phyloP scores from a whole-genome alignment of 1,140 invertebrate species.

The Sycobia sp. region DNA sequence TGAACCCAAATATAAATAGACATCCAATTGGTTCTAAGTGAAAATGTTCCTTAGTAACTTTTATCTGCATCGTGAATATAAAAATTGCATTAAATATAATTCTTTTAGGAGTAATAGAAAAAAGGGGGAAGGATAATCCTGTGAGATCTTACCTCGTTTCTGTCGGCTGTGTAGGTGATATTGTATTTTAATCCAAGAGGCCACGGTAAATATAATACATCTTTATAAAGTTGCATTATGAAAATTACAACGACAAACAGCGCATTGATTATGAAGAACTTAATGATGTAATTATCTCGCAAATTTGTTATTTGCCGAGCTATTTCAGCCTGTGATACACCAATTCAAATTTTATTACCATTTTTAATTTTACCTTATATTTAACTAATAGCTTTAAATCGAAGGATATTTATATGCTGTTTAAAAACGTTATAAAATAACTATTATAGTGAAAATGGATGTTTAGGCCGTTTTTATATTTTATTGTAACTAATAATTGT shows the following conservation, averaged over 20 bases:
- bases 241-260: constrained; percentile 82
- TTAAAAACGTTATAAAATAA: no score
- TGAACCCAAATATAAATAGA: constrained; percentile 51
- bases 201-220: constrained; percentile 73
- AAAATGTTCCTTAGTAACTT: constrained; percentile 64
- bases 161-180: constrained; percentile 68
- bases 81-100: no score
- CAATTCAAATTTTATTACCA: no score
- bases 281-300: constrained; percentile 75
- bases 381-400: neutral
- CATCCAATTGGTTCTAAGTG: constrained; percentile 67
- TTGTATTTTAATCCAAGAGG: constrained; percentile 71
- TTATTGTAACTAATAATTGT: no score
- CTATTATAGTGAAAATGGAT: no score
- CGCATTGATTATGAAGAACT: constrained; percentile 84
- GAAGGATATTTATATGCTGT: no score
- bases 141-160: no score
- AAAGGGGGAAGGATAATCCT: no score
- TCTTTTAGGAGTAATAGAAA: no score
- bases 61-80: constrained; percentile 46
- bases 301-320: constrained; percentile 68
- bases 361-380: neutral
- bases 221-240: constrained; percentile 78
- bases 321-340: constrained; percentile 67
- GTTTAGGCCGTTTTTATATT: no score